Evolutionary conservation across 2,797 vertebrate genomes (phyloP), one percentile per base, ranked within the genome.

Genomic region (Sylvilagus floridanus): DNA sequence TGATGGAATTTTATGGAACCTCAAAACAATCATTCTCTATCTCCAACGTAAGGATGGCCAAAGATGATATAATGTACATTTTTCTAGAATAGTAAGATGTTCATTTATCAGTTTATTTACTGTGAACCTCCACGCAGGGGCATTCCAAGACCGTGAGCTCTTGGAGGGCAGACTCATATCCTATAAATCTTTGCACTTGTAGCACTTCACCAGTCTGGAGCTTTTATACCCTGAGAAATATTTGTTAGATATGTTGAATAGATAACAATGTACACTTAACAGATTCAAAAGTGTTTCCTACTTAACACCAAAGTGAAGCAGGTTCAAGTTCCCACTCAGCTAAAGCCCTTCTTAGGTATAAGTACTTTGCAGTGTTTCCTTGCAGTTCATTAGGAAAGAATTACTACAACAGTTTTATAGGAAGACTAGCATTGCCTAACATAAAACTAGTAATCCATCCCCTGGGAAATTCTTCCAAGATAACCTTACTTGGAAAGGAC

Each of bases 51-150:
- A 83, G 88, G 35, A 72, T 42, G 65, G 72, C 90, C 94, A 93
- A 93, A 73, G 69, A 96, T 93, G 97, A 95, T 87, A 68, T 76
- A 85, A 93, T 69, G 37, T 90, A 79, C 79, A 75, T 68, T 94
- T 95, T 78, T 83, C 93, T 95, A 83, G 82, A 95, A 95, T 26
- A 95, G 60, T n/a, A 77, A 87, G 75, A 68, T 66, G 63, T 76
- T 91, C 81, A 79, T 79, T 60, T 60, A 42, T 88, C 87, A 87
- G 93, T 85, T 96, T 91, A 91, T 93, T 84, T 92, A 10, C 28
- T 32, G 71, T 35, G 30, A 78, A 54, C 57, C 69, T 90, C 72
- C 17, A 26, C 32, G 81, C 69, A 68, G 60, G 87, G 89, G 87
- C 86, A 85, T 83, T 93, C 84, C 81, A 68, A 93, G 88, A 94